Percentiles rank a stretch among this genome's conserved stretches.
Conservation (phyloP, 2,888 invertebrate species). For the Clitarchus hookeri region DNA sequence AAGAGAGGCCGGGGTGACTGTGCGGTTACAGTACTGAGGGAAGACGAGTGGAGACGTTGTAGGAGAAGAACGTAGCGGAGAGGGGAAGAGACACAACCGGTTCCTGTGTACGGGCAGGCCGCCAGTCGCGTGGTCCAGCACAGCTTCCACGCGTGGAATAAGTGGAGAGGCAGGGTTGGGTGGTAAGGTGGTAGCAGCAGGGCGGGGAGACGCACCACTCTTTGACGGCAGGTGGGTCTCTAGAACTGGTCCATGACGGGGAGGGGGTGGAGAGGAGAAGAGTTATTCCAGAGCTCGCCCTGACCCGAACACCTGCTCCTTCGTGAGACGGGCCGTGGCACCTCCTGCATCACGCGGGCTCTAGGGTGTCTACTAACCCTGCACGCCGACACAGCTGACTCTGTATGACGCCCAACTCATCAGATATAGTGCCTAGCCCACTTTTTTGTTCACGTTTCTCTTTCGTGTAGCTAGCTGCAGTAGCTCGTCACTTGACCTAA, state of each 20-base stretch:
- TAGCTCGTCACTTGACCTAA: too few relatives aligned
- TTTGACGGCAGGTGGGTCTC: background rate
- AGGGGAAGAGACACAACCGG: background rate
- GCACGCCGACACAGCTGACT: too few relatives aligned
- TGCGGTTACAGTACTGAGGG: background rate
- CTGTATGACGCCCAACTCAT: too few relatives aligned
- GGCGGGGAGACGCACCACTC: too few relatives aligned
- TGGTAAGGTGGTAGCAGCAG: too few relatives aligned
- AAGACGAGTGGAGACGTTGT: background rate
- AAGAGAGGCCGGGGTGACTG: too few relatives aligned
- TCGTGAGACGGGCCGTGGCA: background rate
- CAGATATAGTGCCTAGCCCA: too few relatives aligned
- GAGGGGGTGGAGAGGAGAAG: background rate
- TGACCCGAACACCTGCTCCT: conserved; percentile 1
- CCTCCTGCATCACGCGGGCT: too few relatives aligned
- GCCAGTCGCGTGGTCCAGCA: background rate
- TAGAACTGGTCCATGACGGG: background rate
- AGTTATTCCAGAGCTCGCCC: background rate
- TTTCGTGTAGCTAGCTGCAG: too few relatives aligned
- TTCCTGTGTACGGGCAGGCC: background rate
- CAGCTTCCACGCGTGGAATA: background rate
- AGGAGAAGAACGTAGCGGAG: background rate
- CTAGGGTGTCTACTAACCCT: too few relatives aligned
- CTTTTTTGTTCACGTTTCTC: too few relatives aligned
- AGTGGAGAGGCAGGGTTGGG: background rate